A percentile compares a stretch with the other conserved stretches of the same genome.
Evolutionary conservation across 2,113 vertebrate species (phyloP).

Genomic region (Seriola aureovittata): DNA sequence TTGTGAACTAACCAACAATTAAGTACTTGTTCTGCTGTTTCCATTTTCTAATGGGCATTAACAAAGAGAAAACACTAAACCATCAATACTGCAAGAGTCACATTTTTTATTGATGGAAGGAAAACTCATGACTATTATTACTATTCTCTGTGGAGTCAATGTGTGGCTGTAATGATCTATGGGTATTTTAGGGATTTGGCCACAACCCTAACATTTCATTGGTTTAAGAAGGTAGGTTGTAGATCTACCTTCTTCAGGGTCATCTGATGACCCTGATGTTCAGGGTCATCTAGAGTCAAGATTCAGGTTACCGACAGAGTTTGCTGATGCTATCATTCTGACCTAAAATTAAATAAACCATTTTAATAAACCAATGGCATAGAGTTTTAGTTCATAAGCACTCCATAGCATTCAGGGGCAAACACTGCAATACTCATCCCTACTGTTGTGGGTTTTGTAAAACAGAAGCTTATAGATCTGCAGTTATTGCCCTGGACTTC

Average conservation of each 20-base stretch:
- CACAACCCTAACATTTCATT: background rate
- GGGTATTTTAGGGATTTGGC: background rate
- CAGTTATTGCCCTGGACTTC: background rate
- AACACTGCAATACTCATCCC: background rate
- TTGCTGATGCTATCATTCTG: no score
- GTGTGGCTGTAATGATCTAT: background rate
- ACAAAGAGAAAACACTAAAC: background rate
- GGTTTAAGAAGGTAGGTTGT: background rate
- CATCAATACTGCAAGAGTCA: background rate
- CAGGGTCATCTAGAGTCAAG: background rate
- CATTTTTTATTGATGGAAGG: background rate
- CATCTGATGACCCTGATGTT: no score
- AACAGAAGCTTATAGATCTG: background rate
- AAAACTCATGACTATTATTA: background rate
- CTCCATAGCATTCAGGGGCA: background rate
- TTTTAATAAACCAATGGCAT: no score
- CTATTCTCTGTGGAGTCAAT: background rate
- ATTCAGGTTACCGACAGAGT: background rate
- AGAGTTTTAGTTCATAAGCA: background rate
- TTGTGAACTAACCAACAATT: background rate
- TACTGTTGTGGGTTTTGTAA: background rate
- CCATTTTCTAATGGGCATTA: constrained; percentile 8
- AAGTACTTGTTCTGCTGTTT: constrained; percentile 3
- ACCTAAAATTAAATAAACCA: no score
- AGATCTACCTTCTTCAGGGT: no score